A percentile compares a stretch with the other conserved stretches of the same genome.
phyloP scores from a whole-genome alignment of 1,140 invertebrate genomes.

The Megalopta genalis region DNA sequence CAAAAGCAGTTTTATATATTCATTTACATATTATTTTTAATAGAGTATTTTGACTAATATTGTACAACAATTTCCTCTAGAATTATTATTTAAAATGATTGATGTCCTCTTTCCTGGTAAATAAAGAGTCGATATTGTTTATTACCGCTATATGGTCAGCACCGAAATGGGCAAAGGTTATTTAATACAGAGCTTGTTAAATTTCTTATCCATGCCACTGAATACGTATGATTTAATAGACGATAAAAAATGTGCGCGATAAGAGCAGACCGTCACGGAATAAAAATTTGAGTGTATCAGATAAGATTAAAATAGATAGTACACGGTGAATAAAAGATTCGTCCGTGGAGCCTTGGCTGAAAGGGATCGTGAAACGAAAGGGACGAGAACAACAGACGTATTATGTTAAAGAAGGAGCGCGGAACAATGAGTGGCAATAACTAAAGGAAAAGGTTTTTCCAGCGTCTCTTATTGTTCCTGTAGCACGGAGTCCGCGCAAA shows the following conservation, averaged over 20 bases:
- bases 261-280: background rate
- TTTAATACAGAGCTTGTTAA: too few relatives aligned
- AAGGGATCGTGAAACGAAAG: background rate
- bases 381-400: background rate
- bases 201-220: background rate
- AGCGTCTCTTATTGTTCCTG: conserved; percentile 1
- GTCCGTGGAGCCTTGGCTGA: background rate
- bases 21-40: too few relatives aligned
- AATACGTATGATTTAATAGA: background rate
- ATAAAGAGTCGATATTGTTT: too few relatives aligned
- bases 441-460: background rate
- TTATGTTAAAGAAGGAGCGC: conserved; percentile 6
- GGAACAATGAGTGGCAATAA: background rate
- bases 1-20: too few relatives aligned
- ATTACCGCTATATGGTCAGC: too few relatives aligned
- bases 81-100: too few relatives aligned
- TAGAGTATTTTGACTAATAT: too few relatives aligned
- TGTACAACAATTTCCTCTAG: too few relatives aligned
- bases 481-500: background rate
- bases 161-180: too few relatives aligned
- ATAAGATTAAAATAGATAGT: background rate
- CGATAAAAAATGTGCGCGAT: background rate
- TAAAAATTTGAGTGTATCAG: background rate
- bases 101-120: too few relatives aligned
- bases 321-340: background rate